Evolutionary conservation across 2,888 invertebrate species (phyloP), one percentile per base, ranked within the genome.

Genomic region (Patella depressa): DNA sequence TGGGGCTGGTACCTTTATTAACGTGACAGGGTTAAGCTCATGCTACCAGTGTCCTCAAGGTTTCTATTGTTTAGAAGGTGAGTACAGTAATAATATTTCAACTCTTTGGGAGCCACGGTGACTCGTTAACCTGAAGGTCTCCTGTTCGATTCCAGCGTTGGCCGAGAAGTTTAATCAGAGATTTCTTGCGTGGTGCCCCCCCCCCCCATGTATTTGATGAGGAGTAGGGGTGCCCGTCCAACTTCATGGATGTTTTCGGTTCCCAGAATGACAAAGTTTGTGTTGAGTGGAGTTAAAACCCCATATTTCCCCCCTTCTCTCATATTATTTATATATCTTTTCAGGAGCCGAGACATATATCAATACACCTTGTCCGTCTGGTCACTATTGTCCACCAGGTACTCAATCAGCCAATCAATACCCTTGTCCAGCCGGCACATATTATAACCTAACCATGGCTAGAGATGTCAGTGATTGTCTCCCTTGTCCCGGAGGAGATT

Each of bases 11-110:
- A 81, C 84, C 55, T 89, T 81, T 78, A 87, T 85, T 79, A 88
- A 89, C 75, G 80, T 79, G 53, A 87, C 88, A 9, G 88, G 88
- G 9, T 81, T 87, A 53, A 79, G 84, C 4, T 74, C 76, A 4
- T 90, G 90, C 80, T 80, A 81, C n/a, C 80, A 81, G 14, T 90
- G 90, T 80, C 90, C 90, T 9, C 87, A 86, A 1, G 90, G 90
- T 0, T 90, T 84, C 83, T 90, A 88, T 83, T 90, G 90, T 81
- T 81, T 85, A 9, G 83, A 83, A 80, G 88, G 89, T 89, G 80
- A 72, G 45, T 45, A 9, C 45, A 45, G 45, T 45, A 9, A 45
- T 9, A 1, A 1, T 9, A 45, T 45, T 45, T 45, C 45, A 45
- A 45, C 45, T 45, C 7, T 45, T 45, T 9, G 7, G 45, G 1